phyloP scores from a whole-genome alignment of 1,140 invertebrate species.

The Drosophila santomea region DNA sequence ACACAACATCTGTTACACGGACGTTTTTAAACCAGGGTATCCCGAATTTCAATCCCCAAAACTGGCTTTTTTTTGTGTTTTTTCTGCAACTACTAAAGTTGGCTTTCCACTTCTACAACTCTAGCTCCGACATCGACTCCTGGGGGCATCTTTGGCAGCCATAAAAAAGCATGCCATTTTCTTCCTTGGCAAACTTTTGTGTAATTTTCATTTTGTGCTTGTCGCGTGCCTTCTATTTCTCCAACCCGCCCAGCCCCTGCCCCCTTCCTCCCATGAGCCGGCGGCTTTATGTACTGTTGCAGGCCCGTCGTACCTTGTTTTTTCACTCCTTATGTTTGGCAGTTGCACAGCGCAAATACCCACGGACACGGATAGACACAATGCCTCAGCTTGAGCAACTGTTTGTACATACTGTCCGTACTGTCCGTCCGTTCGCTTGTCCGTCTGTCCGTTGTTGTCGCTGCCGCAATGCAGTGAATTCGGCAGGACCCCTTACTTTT shows the following conservation, averaged over 20 bases:
- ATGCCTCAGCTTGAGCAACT: slow-evolving; percentile 23
- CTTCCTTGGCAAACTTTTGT: slow-evolving; percentile 57
- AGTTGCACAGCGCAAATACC: slow-evolving; percentile 46
- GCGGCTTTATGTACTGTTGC: slow-evolving; percentile 55
- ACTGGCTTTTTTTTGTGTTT: neutral
- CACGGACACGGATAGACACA: slow-evolving; percentile 41
- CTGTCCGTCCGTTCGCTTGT: slow-evolving; percentile 1
- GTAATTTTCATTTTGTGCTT: slow-evolving; percentile 63
- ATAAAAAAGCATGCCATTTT: slow-evolving; percentile 62
- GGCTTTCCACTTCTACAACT: slow-evolving; percentile 40
- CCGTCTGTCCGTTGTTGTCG: slow-evolving; percentile 19
- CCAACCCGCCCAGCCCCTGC: neutral
- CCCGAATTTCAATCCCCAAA: neutral
- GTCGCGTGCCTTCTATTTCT: slow-evolving; percentile 43
- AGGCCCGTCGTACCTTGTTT: slow-evolving; percentile 51
- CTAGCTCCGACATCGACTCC: slow-evolving; percentile 37
- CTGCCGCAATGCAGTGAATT: slow-evolving; percentile 78
- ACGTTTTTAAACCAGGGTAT: slow-evolving; percentile 2
- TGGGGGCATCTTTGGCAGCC: slow-evolving; percentile 56
- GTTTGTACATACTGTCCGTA: slow-evolving; percentile 38
- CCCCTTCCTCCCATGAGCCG: slow-evolving; percentile 14
- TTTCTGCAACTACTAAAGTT: slow-evolving; percentile 16
- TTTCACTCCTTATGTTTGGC: slow-evolving; percentile 50
- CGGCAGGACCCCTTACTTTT: slow-evolving; percentile 29
- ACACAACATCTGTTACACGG: too few relatives aligned